These are phyloP conservation scores for Athene cunicularia DNA, from an alignment of 2,113 vertebrate species.

Conservation along the genomic window DNA sequence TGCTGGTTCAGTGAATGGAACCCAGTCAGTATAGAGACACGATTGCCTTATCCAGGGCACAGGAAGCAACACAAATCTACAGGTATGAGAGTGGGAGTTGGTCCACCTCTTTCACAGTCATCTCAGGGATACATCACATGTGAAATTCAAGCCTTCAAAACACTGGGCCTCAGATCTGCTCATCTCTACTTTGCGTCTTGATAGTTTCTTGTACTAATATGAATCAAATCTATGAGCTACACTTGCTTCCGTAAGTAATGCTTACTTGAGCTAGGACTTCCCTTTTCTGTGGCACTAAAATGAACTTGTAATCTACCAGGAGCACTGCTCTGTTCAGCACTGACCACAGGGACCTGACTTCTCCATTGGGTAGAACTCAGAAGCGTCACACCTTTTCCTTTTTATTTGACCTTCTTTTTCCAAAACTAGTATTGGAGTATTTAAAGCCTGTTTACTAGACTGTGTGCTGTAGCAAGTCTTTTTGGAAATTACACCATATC, in stretches of 20 bases:
- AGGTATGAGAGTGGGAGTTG: neutral
- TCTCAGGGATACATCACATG: neutral
- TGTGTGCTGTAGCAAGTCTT: neutral
- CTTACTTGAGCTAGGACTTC: neutral
- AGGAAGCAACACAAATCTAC: neutral
- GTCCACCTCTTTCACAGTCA: neutral
- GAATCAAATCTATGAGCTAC: neutral
- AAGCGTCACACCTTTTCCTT: neutral
- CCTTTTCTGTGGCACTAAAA: neutral
- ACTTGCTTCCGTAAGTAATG: neutral
- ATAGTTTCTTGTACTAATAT: neutral
- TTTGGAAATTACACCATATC: neutral
- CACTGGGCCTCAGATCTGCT: neutral
- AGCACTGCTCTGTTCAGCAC: neutral
- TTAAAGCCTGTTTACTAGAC: neutral
- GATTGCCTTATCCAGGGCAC: neutral
- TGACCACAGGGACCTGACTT: neutral
- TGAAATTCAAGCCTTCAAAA: neutral
- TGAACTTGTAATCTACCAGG: neutral
- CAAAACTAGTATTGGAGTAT: neutral
- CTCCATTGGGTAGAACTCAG: neutral
- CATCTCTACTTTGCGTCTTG: neutral
- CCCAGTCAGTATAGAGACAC: neutral
- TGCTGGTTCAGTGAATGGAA: neutral
- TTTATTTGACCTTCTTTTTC: neutral